Evolutionary conservation across 2,113 vertebrate genomes (phyloP).

Genomic region (Neotoma lepida): DNA sequence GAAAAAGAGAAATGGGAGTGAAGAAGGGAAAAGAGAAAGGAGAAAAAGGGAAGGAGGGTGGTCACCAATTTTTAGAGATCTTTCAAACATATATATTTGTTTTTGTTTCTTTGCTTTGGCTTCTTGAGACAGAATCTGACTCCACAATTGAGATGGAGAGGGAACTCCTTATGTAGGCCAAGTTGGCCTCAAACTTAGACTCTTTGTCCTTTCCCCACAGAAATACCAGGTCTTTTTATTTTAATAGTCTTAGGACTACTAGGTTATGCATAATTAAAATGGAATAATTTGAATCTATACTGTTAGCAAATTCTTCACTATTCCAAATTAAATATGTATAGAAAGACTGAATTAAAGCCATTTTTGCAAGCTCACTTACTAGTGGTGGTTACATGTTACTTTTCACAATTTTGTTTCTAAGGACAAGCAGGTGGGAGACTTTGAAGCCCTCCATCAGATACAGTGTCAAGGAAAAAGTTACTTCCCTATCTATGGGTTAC

Average conservation of each 20-base stretch:
- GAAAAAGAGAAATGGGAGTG: neutral
- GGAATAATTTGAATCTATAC: neutral
- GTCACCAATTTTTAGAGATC: neutral
- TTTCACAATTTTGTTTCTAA: constrained; percentile 30
- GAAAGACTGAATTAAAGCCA: neutral
- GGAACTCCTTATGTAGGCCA: neutral
- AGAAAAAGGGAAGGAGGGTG: neutral
- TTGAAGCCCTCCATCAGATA: neutral
- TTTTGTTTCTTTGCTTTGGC: neutral
- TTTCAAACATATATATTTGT: neutral
- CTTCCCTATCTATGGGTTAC: neutral
- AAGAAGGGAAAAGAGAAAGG: accelerated
- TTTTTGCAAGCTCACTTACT: neutral
- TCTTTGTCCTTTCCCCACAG: neutral
- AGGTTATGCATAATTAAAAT: neutral
- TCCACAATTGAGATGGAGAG: neutral
- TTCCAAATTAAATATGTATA: neutral
- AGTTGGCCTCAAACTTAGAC: neutral
- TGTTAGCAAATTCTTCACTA: neutral
- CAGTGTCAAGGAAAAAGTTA: neutral
- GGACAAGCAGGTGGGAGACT: neutral
- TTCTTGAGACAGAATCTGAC: neutral
- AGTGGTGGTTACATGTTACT: neutral
- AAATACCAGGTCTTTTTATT: too few relatives aligned
- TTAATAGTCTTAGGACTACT: neutral